Evolutionary conservation across 37 sponge, comb jelly and placozoan species (phyloP).

Genomic region (Diacarnus erythraeanus): DNA sequence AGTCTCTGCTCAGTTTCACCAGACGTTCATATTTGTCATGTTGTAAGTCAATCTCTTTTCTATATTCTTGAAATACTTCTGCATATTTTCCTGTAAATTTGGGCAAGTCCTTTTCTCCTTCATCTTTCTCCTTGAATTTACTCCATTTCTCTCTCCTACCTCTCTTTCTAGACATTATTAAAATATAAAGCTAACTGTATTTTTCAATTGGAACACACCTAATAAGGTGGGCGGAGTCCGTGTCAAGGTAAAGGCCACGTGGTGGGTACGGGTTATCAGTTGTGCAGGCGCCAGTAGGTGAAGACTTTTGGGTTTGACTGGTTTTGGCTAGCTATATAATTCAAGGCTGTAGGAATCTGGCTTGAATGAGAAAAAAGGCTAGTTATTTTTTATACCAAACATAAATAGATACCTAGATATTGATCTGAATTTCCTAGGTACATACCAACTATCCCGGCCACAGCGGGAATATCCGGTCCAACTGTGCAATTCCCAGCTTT

Average conservation of each 20-base stretch:
- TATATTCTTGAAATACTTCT: constrained; percentile 11
- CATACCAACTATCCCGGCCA: too few relatives aligned
- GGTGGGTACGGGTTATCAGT: too few relatives aligned
- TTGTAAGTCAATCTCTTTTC: constrained; percentile 60
- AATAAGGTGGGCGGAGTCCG: not conserved
- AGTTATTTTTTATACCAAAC: too few relatives aligned
- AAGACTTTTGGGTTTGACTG: too few relatives aligned
- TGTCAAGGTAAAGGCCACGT: not conserved
- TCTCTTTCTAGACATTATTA: not conserved
- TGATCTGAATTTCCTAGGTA: too few relatives aligned
- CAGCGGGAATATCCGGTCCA: too few relatives aligned
- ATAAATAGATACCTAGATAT: too few relatives aligned
- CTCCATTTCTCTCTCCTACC: not conserved
- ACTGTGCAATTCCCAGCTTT: too few relatives aligned
- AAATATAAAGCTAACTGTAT: not conserved
- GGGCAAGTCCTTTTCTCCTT: not conserved
- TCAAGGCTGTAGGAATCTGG: too few relatives aligned
- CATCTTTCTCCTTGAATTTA: not conserved
- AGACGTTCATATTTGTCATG: constrained; percentile 83
- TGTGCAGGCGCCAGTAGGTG: too few relatives aligned
- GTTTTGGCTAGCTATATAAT: too few relatives aligned
- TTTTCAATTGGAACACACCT: not conserved
- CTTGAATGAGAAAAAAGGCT: too few relatives aligned
- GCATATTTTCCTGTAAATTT: constrained; percentile 7
- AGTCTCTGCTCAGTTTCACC: constrained; percentile 87